phyloP scores from a whole-genome alignment of 2,888 invertebrate species.

The Mactromeris polynyma region DNA sequence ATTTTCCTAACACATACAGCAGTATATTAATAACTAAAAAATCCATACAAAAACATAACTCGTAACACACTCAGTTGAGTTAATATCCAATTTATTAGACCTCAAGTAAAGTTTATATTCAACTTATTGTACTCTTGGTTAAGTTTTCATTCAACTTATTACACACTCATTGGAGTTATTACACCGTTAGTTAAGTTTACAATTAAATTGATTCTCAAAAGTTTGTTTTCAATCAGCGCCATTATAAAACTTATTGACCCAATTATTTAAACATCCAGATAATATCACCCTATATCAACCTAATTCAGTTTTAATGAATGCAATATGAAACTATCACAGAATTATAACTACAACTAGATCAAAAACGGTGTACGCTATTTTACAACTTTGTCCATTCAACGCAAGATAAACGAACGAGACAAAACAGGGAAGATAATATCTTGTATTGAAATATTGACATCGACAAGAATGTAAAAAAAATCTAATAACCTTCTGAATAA shows the following conservation, averaged over 20 bases:
- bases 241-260: background rate
- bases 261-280: background rate
- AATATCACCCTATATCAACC: background rate
- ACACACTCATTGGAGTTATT: background rate
- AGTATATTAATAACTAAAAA: background rate
- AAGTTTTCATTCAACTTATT: too few species aligned
- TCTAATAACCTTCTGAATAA: slow-evolving; percentile 1
- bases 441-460: slow-evolving; percentile 4
- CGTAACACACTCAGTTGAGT: background rate
- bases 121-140: too few species aligned
- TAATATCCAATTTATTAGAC: background rate
- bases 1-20: background rate
- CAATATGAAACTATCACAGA: background rate
- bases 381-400: background rate
- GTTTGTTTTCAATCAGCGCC: background rate
- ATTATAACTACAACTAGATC: background rate
- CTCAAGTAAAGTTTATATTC: background rate
- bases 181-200: background rate
- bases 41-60: background rate
- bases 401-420: background rate
- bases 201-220: background rate
- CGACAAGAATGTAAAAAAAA: background rate
- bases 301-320: background rate
- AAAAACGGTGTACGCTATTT: background rate
- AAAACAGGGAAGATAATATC: background rate